A percentile compares a stretch with the other conserved stretches of the same genome.
phyloP scores from a whole-genome alignment of 2,888 invertebrate species.

The Apodemia hepburni region DNA sequence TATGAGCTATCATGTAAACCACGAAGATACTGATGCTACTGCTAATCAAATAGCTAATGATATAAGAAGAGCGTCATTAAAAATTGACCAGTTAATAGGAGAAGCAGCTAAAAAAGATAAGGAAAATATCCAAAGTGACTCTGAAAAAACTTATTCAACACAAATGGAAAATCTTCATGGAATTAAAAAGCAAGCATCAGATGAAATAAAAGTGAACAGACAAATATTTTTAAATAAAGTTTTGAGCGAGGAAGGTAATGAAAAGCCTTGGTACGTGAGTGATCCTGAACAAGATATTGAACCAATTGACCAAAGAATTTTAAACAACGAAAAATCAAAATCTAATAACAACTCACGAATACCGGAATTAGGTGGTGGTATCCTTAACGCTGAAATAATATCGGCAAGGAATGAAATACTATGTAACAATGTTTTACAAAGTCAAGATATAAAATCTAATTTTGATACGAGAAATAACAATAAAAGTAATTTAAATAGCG shows the following conservation, averaged over 20 bases:
- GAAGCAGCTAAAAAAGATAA: conserved; percentile 58
- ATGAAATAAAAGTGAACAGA: conserved; percentile 71
- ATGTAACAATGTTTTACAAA: conserved; percentile 58
- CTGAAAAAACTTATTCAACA: conserved; percentile 73
- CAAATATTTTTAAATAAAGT: conserved; percentile 68
- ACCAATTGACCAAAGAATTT: conserved; percentile 54
- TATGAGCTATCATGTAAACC: conserved; percentile 74
- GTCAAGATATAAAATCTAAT: conserved; percentile 45
- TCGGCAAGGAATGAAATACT: conserved; percentile 70
- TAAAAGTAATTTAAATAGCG: conserved; percentile 45
- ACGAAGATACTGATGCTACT: conserved; percentile 77
- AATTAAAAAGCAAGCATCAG: conserved; percentile 71
- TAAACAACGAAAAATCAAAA: conserved; percentile 55
- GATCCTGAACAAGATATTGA: conserved; percentile 73
- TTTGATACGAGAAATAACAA: conserved; percentile 62
- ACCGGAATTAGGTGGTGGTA: conserved; percentile 48
- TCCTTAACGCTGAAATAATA: conserved; percentile 53
- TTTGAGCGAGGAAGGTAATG: conserved; percentile 59
- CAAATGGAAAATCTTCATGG: conserved; percentile 80
- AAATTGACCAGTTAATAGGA: conserved; percentile 77
- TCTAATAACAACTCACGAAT: conserved; percentile 60
- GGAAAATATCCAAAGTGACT: conserved; percentile 55
- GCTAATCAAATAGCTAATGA: conserved; percentile 78
- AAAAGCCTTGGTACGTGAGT: conserved; percentile 76
- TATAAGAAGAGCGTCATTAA: conserved; percentile 76